Conservation (phyloP, 2,113 vertebrate species). For the Odocoileus virginianus region DNA sequence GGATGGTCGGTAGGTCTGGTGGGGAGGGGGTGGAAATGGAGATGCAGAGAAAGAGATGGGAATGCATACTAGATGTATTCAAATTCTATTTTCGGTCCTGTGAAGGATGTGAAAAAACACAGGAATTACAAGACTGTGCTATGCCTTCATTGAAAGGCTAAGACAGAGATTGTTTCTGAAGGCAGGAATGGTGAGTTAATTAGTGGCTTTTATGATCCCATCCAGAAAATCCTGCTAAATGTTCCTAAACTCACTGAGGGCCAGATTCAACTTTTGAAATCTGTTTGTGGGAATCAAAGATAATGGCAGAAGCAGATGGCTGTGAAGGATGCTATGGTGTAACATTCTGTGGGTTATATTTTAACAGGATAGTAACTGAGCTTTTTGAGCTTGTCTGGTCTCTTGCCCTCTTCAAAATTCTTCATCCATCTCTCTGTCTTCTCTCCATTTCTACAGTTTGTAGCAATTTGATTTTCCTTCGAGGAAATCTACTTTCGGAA, state of each 20-base stretch:
- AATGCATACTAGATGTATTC: neutral
- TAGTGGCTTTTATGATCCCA: conserved; percentile 36
- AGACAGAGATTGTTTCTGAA: neutral
- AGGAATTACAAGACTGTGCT: neutral
- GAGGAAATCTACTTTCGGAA: conserved; percentile 28
- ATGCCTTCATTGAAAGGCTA: neutral
- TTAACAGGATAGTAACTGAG: conserved; percentile 26
- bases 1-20: neutral
- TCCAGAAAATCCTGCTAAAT: conserved; percentile 41
- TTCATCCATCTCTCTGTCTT: neutral
- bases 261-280: conserved; percentile 62
- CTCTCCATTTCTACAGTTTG: conserved; percentile 15
- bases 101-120: neutral
- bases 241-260: conserved; percentile 51
- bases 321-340: neutral
- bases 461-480: neutral
- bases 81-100: neutral
- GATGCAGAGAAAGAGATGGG: neutral
- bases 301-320: conserved; percentile 63
- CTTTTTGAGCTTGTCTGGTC: conserved; percentile 38
- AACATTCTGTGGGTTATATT: conserved; percentile 44
- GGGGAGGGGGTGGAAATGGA: neutral
- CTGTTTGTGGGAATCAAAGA: conserved; percentile 50
- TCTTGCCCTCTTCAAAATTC: conserved; percentile 36
- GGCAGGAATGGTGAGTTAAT: neutral